phyloP scores from a whole-genome alignment of 2,888 invertebrate genomes.

The Chloroclysta siterata region DNA sequence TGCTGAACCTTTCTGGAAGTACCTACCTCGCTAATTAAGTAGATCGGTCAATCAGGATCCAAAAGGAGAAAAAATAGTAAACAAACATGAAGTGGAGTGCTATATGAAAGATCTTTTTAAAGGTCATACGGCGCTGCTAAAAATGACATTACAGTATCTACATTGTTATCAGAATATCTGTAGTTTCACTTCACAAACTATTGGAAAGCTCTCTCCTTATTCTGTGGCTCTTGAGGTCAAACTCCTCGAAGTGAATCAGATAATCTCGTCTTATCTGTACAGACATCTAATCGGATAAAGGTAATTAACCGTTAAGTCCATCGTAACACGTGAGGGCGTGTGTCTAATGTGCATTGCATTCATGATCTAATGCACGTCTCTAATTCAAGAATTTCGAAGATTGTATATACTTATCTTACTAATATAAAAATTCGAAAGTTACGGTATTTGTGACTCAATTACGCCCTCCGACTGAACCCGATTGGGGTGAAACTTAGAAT shows the following conservation, averaged over 20 bases:
- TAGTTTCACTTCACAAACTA: conserved; percentile 1
- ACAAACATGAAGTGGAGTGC: too few species aligned
- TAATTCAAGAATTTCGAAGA: background rate
- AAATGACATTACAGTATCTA: too few species aligned
- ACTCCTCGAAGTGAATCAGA: conserved; percentile 27
- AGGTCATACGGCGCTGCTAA: too few species aligned
- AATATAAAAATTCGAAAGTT: too few species aligned
- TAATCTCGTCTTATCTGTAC: conserved; percentile 23
- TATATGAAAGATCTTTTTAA: too few species aligned
- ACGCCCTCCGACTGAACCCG: too few species aligned
- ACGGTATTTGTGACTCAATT: too few species aligned
- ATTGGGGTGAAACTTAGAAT: too few species aligned
- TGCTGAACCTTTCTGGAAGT: too few species aligned
- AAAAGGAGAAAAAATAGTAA: too few species aligned
- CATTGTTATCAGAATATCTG: background rate
- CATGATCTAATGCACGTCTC: background rate
- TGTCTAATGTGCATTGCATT: conserved; percentile 3
- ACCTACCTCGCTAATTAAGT: too few species aligned
- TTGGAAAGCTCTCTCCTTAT: conserved; percentile 1
- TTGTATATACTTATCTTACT: background rate
- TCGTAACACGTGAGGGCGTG: conserved; percentile 12
- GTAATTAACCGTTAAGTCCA: conserved; percentile 29
- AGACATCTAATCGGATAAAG: conserved; percentile 29
- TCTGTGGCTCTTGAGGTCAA: conserved; percentile 20
- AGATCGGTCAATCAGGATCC: too few species aligned